A percentile compares a stretch with the other conserved stretches of the same genome.
These are phyloP conservation scores for Agelas oroides DNA, from an alignment of 37 sponge, comb jelly and placozoan species.

Conservation along the genomic window DNA sequence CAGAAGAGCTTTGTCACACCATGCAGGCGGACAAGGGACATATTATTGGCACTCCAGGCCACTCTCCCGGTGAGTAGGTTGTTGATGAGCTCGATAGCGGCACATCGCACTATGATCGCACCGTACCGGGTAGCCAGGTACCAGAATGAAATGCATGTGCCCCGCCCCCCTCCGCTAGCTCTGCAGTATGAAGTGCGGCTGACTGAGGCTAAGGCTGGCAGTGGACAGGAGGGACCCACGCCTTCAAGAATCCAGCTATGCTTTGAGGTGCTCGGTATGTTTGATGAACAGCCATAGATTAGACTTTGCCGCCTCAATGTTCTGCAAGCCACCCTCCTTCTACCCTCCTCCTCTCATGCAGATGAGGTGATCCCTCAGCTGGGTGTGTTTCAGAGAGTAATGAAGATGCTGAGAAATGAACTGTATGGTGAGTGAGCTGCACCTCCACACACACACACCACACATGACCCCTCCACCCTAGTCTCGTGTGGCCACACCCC, in stretches of 20 bases:
- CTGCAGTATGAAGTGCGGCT: conserved; percentile 68
- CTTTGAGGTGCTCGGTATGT: conserved; percentile 69
- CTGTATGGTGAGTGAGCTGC: conserved; percentile 40
- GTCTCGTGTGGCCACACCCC: too few relatives aligned
- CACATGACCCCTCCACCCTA: too few relatives aligned
- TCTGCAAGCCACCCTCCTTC: neutral
- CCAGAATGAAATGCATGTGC: too few relatives aligned
- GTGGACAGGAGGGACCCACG: neutral
- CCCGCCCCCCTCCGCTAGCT: conserved; percentile 42
- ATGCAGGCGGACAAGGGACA: neutral
- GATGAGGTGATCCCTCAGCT: conserved; percentile 79
- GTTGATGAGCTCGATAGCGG: too few relatives aligned
- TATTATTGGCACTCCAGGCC: conserved; percentile 69
- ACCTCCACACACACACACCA: too few relatives aligned
- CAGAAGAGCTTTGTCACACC: too few relatives aligned
- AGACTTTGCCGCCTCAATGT: too few relatives aligned
- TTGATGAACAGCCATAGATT: neutral
- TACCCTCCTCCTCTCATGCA: neutral
- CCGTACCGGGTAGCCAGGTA: too few relatives aligned
- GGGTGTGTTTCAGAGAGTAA: conserved; percentile 77
- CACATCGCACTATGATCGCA: too few relatives aligned
- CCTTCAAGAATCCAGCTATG: conserved; percentile 39
- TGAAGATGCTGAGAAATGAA: conserved; percentile 69
- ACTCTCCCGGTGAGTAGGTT: conserved; percentile 56
- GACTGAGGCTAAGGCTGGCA: conserved; percentile 17